These are phyloP conservation scores for Tricholaema leucomelas DNA, from an alignment of 2,113 vertebrate species.

Conservation along the genomic window DNA sequence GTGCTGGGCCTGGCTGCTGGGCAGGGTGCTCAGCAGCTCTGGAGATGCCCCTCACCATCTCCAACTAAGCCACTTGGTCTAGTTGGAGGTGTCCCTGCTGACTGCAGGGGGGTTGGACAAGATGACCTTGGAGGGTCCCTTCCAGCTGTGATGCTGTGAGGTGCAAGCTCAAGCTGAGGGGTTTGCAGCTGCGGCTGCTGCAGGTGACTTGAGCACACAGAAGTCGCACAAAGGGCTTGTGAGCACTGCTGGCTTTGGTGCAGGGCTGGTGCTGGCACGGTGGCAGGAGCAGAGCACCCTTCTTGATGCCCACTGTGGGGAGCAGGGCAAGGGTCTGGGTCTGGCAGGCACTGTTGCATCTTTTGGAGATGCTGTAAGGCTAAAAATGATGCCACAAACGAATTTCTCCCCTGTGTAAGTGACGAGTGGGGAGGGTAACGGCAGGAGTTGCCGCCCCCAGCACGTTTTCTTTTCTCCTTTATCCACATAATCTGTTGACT, in stretches of 20 bases:
- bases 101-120: too few relatives aligned
- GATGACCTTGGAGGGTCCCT: too few relatives aligned
- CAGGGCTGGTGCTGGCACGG: fast-evolving
- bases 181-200: not conserved
- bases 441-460: constrained; percentile 26
- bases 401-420: constrained; percentile 17
- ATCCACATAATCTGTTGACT: not conserved
- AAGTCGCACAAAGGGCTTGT: not conserved
- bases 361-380: not conserved
- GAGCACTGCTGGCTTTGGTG: not conserved
- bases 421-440: not conserved
- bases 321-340: not conserved
- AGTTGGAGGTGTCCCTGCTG: too few relatives aligned
- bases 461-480: constrained; percentile 18
- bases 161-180: not conserved
- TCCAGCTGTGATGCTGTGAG: not conserved
- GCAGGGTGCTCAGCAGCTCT: not conserved
- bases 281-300: not conserved
- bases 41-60: fast-evolving
- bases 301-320: not conserved
- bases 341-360: not conserved
- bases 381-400: constrained; percentile 32
- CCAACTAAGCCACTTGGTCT: too few relatives aligned
- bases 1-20: not conserved
- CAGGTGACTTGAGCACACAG: fast-evolving